Conservation (phyloP, 1,140 invertebrate genomes). For the Fopius arisanus region DNA sequence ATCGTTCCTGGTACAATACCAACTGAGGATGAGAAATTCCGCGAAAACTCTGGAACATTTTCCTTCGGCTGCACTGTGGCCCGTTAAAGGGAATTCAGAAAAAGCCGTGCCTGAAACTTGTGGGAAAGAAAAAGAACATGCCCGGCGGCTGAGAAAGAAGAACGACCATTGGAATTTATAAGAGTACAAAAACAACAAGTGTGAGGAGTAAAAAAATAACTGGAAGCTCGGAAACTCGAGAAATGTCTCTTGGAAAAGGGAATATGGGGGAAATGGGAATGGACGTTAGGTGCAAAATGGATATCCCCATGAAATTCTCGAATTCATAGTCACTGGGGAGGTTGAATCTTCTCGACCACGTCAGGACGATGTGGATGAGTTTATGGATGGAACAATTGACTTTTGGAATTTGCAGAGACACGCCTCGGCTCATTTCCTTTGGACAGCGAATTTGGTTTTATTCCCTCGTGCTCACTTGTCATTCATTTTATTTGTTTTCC, state of each 20-base stretch:
- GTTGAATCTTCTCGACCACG: conserved; percentile 3
- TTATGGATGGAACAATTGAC: neutral
- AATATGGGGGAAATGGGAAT: conserved; percentile 19
- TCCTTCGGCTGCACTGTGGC: neutral
- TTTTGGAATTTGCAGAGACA: too few relatives aligned
- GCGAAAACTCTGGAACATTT: neutral
- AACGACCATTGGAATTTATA: conserved; percentile 4
- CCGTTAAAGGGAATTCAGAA: neutral
- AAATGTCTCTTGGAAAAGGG: conserved; percentile 12
- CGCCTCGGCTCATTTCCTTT: too few relatives aligned
- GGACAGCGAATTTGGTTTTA: too few relatives aligned
- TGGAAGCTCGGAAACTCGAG: neutral
- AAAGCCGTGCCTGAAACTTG: neutral
- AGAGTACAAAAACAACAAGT: neutral
- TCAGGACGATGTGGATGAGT: neutral
- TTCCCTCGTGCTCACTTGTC: too few relatives aligned
- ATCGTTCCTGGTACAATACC: neutral
- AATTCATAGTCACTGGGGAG: conserved; percentile 24
- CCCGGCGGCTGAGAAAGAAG: neutral
- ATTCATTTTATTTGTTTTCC: too few relatives aligned
- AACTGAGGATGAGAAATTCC: conserved; percentile 14
- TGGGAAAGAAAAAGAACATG: neutral
- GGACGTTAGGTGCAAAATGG: conserved; percentile 22
- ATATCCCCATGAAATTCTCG: conserved; percentile 28
- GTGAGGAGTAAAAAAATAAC: neutral